Percentiles rank a stretch among this genome's conserved stretches.
Evolutionary conservation across 2,888 invertebrate genomes (phyloP).

Genomic region (Drosophila pseudotakahashii): DNA sequence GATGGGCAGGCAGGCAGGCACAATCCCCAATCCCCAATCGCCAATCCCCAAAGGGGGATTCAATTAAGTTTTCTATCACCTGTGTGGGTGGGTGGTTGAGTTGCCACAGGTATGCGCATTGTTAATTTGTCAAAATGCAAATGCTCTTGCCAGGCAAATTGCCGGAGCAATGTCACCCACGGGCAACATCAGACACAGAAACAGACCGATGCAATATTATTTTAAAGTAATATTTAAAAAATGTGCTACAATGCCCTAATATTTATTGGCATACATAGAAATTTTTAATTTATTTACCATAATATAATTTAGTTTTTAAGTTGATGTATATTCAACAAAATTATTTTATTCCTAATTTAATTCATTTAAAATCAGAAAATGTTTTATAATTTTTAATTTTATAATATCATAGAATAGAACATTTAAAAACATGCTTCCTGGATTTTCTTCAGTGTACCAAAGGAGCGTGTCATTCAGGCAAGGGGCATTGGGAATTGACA

Average conservation of each 20-base stretch:
- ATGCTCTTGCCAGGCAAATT: conserved; percentile 48
- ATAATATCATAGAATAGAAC: too few species aligned
- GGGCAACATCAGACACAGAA: conserved; percentile 7
- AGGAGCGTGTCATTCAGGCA: conserved; percentile 25
- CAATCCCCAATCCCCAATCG: too few species aligned
- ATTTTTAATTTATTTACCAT: too few species aligned
- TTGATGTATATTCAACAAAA: too few species aligned
- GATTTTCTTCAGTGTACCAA: background rate
- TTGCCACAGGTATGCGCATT: conserved; percentile 22
- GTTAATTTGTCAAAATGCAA: conserved; percentile 42
- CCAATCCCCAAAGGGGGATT: conserved; percentile 21
- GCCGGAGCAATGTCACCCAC: conserved; percentile 33
- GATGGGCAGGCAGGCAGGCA: conserved; percentile 38
- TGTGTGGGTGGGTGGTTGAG: conserved; percentile 11
- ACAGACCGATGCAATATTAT: background rate
- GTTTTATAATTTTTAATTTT: too few species aligned
- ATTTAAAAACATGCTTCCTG: too few species aligned
- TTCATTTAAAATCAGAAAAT: too few species aligned
- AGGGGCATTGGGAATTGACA: conserved; percentile 11
- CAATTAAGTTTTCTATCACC: conserved; percentile 55
- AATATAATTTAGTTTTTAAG: too few species aligned
- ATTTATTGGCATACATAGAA: too few species aligned
- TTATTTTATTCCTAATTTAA: too few species aligned
- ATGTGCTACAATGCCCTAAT: too few species aligned
- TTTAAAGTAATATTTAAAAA: too few species aligned